Evolutionary conservation across 2,888 invertebrate species (phyloP), one percentile per base, ranked within the genome.

Genomic region (Meteorus colon): DNA sequence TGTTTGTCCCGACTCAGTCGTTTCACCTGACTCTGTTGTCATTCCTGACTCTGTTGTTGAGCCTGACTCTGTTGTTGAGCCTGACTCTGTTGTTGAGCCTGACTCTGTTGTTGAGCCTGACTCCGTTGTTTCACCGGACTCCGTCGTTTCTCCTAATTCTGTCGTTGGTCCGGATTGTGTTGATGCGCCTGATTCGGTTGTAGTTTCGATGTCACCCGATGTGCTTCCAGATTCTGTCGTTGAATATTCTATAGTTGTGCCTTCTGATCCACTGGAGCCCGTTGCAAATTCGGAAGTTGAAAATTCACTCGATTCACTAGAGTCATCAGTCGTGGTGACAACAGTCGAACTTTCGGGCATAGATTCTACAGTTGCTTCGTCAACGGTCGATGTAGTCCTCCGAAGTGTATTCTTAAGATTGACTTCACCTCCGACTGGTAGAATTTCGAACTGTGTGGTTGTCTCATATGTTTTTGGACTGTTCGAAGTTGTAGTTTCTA

Each of bases 61-160:
- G 51, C 75, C 77, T 66, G 79, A 82, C 74, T 83, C 86, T 14
- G 86, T 86, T 51, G 78, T 77, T 19, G 1, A 71, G 62, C 73
- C 76, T 62, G 73, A 75, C 63, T 76, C 72, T 63, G 78, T 77
- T 6, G 84, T 82, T 5, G 74, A 72, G 19, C 75, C 82, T 16
- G 82, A 83, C 68, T 79, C 81, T 34, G 83, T 81, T 31, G 83
- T 76, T 14, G 24, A 76, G 4, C 76, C 63, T 12, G 60, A 27
- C 31, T 72, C 81, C 34, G 81, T 81, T 27, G 83, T 76, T 14
- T 24, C 76, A 6, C 76, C 63, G 12, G 60, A 24, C 31, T 72
- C 81, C 37, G 81, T 82, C 59, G 84, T 82, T n/a, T 66, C 81
- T 59, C 78, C 82, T 16, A 80, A 75, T 75, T 66, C 80, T 76